Evolutionary conservation across 2,113 vertebrate species (phyloP), one percentile per base, ranked within the genome.

Genomic region (Scopus umbretta): DNA sequence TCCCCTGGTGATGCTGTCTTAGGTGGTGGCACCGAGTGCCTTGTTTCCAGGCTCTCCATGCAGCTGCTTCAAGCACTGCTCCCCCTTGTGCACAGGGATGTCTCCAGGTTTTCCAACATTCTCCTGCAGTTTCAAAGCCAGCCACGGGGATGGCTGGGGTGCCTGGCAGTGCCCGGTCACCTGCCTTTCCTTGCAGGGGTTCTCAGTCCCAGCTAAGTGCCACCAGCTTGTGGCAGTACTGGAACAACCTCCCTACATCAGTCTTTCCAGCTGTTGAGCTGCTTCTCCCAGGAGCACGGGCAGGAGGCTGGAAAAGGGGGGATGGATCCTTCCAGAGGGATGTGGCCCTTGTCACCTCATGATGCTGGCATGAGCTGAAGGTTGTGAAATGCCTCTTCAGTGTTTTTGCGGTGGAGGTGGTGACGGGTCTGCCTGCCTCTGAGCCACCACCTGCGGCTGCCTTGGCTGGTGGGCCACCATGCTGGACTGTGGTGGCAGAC

Each of bases 151-250:
- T 10, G 21, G 38, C 2, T 25, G 50, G 27, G 63, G 9, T n/a
- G 3, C 0, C 0, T 2, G 21, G 74, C 43, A 55, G 16, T 56
- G 45, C 40, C 40, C 0, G 0, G 9, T 7, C 20, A 13, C 40
- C 16, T 5, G 0, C 73, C 36, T 17, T 36, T 38, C 43, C 5
- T 0, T 7, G 13, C 5, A 21, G 52, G 36, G 12, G 6, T 6
- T 52, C 40, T 61, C 12, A 3, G 70, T 36, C 12, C 42, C 18
- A 18, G 26, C 3, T 2, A 15, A 38, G 34, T 36, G 38, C 68
- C n/a, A 8, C 9, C 68, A 58, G 62, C 47, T 43, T 42, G 79
- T 59, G 53, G 59, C 19, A 16, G 49, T 12, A 2, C 45, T 26
- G 61, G 65, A 56, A 18, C 25, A 19, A 9, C 11, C 6, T 49